Base-by-base conservation (phyloP, 1,140 invertebrate genomes). In the Venustaconcha ellipsiformis region DNA sequence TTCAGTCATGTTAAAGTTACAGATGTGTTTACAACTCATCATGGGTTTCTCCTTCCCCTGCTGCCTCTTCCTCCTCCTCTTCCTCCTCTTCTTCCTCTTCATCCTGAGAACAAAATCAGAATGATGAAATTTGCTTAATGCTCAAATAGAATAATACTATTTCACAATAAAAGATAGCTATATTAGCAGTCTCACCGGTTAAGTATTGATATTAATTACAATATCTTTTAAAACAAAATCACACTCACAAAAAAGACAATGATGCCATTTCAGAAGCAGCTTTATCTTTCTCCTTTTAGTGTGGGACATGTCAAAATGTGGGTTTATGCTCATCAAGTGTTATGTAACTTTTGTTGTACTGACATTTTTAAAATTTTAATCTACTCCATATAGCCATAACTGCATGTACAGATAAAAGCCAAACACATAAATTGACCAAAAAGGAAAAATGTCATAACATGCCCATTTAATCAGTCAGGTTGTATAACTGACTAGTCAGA, bases 51-150 rank as follows among this genome's bases (percentile, higher is more conserved):
- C 80, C 78, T 48, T 79, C 78, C 14, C 83, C 81, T 26, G 84
- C 84, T 55, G 74, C 84, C 55, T 85, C 84, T 20, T 84, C 87
- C 6, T 84, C 85, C 1, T 86, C 85, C 18, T 84, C 83, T 23
- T 86, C 84, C 37, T 85, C 86, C 23, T 80, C 84, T 6, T 86
- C 86, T 17, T 82, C 78, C 62, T 84, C 80, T 63, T 83, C 81
- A 58, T 80, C 74, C 76, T 79, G 65, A 59, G 70, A 64, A 65
- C 67, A n/a, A 58, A 71, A 76, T 58, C 23, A 59, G 71, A 66
- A 72, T 63, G 63, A 14, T 67, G n/a, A 55, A 57, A 70, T 66
- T 64, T 56, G 14, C 48, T 70, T 13, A 72, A 57, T n/a, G 11
- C 65, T 17, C 56, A 56, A 13, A 12, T 20, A 17, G 23, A 67